phyloP scores from a whole-genome alignment of 2,113 vertebrate species.

The Trichomycterus rosablanca region DNA sequence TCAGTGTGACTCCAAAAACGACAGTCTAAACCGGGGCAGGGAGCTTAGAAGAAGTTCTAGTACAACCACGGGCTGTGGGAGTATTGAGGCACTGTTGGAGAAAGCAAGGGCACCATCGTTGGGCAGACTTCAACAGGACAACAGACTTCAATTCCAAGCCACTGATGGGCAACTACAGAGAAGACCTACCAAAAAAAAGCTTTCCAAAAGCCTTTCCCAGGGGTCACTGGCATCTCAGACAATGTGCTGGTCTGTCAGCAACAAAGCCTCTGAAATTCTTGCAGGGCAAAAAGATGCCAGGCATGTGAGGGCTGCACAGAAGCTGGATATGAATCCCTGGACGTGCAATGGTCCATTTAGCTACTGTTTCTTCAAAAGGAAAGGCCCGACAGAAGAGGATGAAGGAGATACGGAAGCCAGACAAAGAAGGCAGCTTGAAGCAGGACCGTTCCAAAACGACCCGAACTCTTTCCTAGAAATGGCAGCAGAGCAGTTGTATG shows the following conservation, averaged over 20 bases:
- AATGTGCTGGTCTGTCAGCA: conserved; percentile 59
- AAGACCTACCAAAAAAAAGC: conserved; percentile 75
- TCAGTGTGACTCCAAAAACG: conserved; percentile 68
- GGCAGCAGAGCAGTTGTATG: conserved; percentile 59
- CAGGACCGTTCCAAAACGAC: conserved; percentile 47
- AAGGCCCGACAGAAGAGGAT: conserved; percentile 71
- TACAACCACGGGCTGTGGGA: conserved; percentile 67
- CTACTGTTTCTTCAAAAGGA: conserved; percentile 87
- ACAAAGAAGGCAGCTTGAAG: conserved; percentile 44
- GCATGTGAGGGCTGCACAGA: conserved; percentile 75
- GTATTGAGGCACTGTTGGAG: conserved; percentile 72
- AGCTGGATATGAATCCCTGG: conserved; percentile 81
- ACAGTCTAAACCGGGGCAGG: conserved; percentile 73
- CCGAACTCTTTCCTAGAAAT: conserved; percentile 47
- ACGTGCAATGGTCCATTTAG: conserved; percentile 89
- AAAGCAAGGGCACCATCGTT: conserved; percentile 67
- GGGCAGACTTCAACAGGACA: conserved; percentile 70
- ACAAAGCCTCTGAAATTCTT: conserved; percentile 62
- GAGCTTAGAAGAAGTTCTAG: conserved; percentile 77
- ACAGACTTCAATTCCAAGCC: conserved; percentile 60
- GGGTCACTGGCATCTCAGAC: conserved; percentile 74
- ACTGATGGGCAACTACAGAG: conserved; percentile 71
- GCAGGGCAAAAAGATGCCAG: conserved; percentile 77
- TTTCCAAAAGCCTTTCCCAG: conserved; percentile 90
- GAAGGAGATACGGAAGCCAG: conserved; percentile 72